Evolutionary conservation across 2,888 invertebrate species (phyloP).

Genomic region (Chalcosyrphus nemorum): DNA sequence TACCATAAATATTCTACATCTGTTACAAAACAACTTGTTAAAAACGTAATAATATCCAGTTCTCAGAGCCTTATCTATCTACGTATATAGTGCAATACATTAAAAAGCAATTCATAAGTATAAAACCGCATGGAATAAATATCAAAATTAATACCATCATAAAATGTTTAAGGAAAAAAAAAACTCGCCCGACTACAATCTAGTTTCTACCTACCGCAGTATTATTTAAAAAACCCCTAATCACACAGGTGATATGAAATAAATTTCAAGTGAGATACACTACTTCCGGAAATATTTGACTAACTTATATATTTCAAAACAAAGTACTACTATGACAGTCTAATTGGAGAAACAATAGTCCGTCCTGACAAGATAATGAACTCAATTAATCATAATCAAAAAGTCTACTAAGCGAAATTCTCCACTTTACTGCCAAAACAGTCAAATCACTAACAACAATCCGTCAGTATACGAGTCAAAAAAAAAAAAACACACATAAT

Average conservation of each 20-base stretch:
- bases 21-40: not conserved
- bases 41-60: not conserved
- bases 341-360: conserved; percentile 42
- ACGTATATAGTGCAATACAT: not conserved
- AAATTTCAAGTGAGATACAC: not conserved
- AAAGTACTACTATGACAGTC: conserved; percentile 17
- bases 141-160: not conserved
- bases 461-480: conserved; percentile 8
- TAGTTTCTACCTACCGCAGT: not conserved
- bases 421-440: not conserved
- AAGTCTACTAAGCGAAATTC: conserved; percentile 10
- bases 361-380: conserved; percentile 57
- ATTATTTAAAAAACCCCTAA: not conserved
- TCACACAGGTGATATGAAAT: not conserved
- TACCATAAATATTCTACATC: not conserved
- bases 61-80: not conserved
- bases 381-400: conserved; percentile 55
- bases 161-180: not conserved
- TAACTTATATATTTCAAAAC: conserved; percentile 8
- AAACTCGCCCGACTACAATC: not conserved
- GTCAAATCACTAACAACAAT: not conserved
- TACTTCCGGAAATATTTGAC: conserved; percentile 29
- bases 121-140: not conserved
- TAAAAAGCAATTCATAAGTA: not conserved
- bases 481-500: conserved; percentile 8